Percentiles rank a stretch among this genome's conserved stretches.
phyloP scores from a whole-genome alignment of 2,113 vertebrate species.

The Myrmophylax atrothorax region DNA sequence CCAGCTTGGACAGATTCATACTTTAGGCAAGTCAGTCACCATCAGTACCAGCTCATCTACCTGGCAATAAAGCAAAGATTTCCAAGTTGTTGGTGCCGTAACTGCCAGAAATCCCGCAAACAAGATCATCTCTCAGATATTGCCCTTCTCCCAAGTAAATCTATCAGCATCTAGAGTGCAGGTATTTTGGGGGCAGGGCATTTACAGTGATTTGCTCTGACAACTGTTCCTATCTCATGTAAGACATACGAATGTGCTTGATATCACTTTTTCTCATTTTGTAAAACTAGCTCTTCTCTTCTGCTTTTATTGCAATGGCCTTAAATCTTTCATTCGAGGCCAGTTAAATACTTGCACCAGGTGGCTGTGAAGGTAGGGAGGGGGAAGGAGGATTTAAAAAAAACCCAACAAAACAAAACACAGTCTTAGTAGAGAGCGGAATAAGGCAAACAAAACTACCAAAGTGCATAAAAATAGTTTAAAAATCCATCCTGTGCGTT shows the following conservation, averaged over 20 bases:
- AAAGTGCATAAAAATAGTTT: background rate
- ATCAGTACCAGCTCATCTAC: background rate
- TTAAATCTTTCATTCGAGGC: background rate
- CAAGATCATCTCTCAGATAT: fast-evolving
- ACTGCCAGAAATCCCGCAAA: background rate
- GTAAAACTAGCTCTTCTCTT: background rate
- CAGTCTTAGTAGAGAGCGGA: background rate
- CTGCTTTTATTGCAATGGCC: background rate
- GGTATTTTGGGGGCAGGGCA: background rate
- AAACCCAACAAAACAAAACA: too few species aligned
- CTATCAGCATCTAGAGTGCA: background rate
- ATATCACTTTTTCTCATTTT: background rate
- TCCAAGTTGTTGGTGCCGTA: background rate
- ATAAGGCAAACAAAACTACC: background rate
- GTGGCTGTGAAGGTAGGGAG: background rate
- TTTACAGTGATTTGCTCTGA: background rate
- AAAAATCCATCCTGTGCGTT: background rate
- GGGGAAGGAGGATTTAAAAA: background rate
- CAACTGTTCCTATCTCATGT: background rate
- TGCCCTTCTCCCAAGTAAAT: background rate
- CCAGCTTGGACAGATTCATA: background rate
- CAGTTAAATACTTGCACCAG: background rate
- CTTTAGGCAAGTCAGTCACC: background rate
- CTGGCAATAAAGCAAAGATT: background rate
- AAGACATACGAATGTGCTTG: background rate